A percentile compares a stretch with the other conserved stretches of the same genome.
phyloP scores from a whole-genome alignment of 2,797 vertebrate genomes.

The Pagetopsis macropterus region DNA sequence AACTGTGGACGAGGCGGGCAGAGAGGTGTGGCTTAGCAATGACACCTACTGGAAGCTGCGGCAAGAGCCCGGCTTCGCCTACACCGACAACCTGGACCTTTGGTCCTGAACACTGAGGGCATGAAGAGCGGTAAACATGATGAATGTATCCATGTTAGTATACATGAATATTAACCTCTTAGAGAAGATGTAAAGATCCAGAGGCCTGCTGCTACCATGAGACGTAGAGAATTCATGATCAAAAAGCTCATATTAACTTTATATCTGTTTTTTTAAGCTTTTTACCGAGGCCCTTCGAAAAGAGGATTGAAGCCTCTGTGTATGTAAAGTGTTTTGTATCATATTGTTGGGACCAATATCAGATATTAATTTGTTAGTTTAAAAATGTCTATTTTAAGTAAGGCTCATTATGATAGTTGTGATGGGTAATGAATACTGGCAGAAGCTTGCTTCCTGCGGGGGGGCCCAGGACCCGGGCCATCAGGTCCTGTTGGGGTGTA shows the following conservation, averaged over 20 bases:
- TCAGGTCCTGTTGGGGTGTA: constrained; percentile 12
- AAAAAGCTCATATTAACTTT: constrained; percentile 3
- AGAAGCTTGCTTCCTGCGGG: constrained; percentile 1
- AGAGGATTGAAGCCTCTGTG: constrained; percentile 9
- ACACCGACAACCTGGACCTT: constrained; percentile 86
- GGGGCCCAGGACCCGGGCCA: constrained; percentile 2
- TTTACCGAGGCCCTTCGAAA: constrained; percentile 13
- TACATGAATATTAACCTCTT: not conserved
- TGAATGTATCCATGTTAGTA: not conserved
- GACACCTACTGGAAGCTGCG: constrained; percentile 90
- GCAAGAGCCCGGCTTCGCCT: constrained; percentile 86
- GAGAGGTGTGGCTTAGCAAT: constrained; percentile 89
- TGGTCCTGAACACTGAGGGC: constrained; percentile 68
- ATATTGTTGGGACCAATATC: constrained; percentile 16
- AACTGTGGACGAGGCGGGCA: constrained; percentile 80
- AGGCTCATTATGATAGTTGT: not conserved
- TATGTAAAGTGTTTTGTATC: constrained; percentile 23
- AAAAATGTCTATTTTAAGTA: constrained; percentile 37
- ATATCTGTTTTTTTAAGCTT: constrained; percentile 5
- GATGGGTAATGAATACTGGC: constrained; percentile 5
- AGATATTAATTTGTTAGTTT: constrained; percentile 29
- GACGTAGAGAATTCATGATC: constrained; percentile 10
- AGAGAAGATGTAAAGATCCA: not conserved
- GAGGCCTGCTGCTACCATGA: constrained; percentile 2
- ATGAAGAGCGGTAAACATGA: not conserved